Evolutionary conservation across 2,797 vertebrate species (phyloP).

Genomic region (Gallinago nigripennis): DNA sequence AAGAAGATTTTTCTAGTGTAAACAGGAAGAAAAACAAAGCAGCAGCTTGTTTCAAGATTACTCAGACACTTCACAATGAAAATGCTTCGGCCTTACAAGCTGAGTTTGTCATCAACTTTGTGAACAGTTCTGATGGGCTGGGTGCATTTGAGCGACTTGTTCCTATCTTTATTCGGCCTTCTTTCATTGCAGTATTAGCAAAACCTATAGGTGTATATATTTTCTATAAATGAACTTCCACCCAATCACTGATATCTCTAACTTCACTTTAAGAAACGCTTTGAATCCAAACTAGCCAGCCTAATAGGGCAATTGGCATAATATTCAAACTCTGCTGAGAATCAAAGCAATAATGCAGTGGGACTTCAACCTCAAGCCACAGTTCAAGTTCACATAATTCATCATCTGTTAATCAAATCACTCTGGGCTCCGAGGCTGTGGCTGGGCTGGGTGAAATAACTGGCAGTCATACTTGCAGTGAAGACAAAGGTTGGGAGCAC

Average conservation of each 20-base stretch:
- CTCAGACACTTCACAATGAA: neutral
- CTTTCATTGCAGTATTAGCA: neutral
- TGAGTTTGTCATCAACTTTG: neutral
- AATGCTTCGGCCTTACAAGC: accelerated
- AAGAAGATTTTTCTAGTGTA: neutral
- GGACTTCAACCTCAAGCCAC: neutral
- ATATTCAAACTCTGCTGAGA: neutral
- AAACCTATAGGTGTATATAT: accelerated
- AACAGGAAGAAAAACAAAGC: neutral
- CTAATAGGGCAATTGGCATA: neutral
- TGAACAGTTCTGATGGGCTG: neutral
- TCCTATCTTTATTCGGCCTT: neutral
- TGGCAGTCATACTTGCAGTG: neutral
- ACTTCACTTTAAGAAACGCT: neutral
- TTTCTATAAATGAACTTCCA: neutral
- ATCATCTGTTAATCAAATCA: conserved; percentile 1
- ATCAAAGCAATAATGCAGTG: neutral
- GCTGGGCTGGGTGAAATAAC: neutral
- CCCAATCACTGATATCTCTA: neutral
- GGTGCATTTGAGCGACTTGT: neutral
- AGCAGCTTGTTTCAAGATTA: neutral
- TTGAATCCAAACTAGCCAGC: neutral
- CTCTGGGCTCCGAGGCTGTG: neutral
- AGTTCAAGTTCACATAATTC: neutral
- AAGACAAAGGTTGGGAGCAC: neutral